A percentile compares a stretch with the other conserved stretches of the same genome.
Conservation (phyloP, 2,113 vertebrate species). For the Pseudopodoces humilis region DNA sequence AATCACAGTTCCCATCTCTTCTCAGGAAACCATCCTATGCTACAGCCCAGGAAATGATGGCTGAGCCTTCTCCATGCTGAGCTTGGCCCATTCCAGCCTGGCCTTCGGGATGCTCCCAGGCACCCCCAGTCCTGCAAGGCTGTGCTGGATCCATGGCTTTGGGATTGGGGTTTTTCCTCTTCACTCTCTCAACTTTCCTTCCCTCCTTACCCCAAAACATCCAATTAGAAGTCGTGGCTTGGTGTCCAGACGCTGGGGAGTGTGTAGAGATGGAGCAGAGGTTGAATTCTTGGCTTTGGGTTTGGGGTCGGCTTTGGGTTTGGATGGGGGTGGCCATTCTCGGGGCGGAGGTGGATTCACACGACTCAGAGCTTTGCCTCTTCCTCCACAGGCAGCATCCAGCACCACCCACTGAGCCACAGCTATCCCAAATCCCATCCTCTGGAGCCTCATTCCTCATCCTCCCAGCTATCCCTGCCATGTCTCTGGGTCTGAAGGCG, state of each 20-base stretch:
- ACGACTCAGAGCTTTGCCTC: not conserved
- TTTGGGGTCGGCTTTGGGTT: not conserved
- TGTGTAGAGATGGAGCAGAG: not conserved
- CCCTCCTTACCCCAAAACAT: not conserved
- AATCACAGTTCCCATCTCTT: not conserved
- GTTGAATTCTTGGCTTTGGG: not conserved
- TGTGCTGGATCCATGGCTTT: not conserved
- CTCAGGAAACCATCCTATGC: not conserved
- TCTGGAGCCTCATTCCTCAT: rapidly evolving
- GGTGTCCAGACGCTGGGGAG: not conserved
- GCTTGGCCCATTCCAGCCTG: not conserved
- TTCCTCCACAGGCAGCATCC: not conserved
- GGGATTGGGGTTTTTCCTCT: not conserved
- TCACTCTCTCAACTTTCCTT: not conserved
- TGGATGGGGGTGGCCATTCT: not conserved
- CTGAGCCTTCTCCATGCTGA: not conserved
- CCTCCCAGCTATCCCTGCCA: not conserved
- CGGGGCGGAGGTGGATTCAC: rapidly evolving
- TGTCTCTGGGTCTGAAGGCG: not conserved
- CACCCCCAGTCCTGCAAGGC: not conserved
- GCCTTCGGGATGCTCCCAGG: not conserved
- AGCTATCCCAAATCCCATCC: not conserved
- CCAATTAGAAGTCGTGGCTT: rapidly evolving
- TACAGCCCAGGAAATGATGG: not conserved
- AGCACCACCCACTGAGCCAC: not conserved